phyloP scores from a whole-genome alignment of 2,888 invertebrate genomes.

The Alentia gelatinosa region DNA sequence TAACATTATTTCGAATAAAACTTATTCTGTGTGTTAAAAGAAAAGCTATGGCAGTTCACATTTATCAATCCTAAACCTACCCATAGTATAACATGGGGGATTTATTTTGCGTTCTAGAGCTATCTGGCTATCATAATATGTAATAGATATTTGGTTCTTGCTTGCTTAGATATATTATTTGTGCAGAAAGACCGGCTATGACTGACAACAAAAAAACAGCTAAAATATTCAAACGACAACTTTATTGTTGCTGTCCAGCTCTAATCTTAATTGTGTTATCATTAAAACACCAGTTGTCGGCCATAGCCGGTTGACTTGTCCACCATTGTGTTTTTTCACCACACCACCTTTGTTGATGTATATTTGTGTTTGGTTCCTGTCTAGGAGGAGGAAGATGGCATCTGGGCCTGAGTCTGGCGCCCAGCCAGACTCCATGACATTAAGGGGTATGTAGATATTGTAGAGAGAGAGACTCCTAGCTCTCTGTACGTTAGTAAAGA shows the following conservation, averaged over 20 bases:
- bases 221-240: no score
- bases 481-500: no score
- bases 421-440: slow-evolving; percentile 51
- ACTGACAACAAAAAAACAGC: no score
- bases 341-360: slow-evolving; percentile 24
- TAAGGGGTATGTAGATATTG: slow-evolving; percentile 51
- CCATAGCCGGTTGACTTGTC: neutral
- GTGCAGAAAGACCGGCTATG: neutral
- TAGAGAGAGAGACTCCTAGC: no score
- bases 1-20: no score
- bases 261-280: no score
- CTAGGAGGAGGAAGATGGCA: slow-evolving; percentile 58
- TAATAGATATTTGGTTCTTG: neutral
- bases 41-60: neutral
- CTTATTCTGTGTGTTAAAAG: neutral
- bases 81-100: neutral
- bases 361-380: slow-evolving; percentile 46
- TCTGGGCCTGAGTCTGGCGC: slow-evolving; percentile 55
- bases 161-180: slow-evolving; percentile 12
- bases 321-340: slow-evolving; percentile 24
- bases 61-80: neutral
- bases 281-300: no score
- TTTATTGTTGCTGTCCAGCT: no score
- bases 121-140: neutral
- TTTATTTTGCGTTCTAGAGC: neutral